Conservation (phyloP, 64 coral and sea anemone genomes). For the Orbicella faveolata region DNA sequence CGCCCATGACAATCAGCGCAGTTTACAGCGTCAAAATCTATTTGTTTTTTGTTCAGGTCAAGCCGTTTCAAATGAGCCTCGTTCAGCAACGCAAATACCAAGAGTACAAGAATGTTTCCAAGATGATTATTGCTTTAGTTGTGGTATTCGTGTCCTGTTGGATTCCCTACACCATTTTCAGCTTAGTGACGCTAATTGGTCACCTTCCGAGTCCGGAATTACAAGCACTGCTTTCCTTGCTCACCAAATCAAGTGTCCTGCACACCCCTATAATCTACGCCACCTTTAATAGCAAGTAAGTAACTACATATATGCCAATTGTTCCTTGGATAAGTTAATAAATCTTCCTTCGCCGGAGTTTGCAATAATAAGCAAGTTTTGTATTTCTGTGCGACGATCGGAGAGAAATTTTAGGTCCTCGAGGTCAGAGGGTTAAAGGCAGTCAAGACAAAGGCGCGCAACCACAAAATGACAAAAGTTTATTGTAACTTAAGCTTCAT, state of each 20-base stretch:
- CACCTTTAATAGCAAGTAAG: not conserved
- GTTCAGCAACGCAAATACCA: not conserved
- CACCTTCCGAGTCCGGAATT: not conserved
- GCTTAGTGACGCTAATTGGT: not conserved
- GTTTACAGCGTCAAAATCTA: conserved; percentile 3
- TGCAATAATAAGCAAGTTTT: too few relatives aligned
- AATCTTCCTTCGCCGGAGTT: too few relatives aligned
- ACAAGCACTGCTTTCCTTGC: not conserved
- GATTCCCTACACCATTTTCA: not conserved
- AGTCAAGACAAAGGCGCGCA: too few relatives aligned
- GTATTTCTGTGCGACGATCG: too few relatives aligned
- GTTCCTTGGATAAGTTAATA: too few relatives aligned
- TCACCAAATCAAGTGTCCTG: not conserved
- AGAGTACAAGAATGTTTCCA: not conserved
- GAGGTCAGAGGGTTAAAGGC: too few relatives aligned
- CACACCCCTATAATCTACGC: not conserved
- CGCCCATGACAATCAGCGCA: not conserved
- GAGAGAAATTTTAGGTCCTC: too few relatives aligned
- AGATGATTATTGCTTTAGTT: not conserved
- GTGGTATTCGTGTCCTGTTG: not conserved
- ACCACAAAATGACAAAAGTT: too few relatives aligned
- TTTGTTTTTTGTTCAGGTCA: not conserved
- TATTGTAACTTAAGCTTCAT: too few relatives aligned
- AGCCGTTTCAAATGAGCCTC: not conserved
- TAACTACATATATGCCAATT: not conserved